These are phyloP conservation scores for Echiichthys vipera DNA, from an alignment of 2,797 vertebrate genomes.

Conservation along the genomic window DNA sequence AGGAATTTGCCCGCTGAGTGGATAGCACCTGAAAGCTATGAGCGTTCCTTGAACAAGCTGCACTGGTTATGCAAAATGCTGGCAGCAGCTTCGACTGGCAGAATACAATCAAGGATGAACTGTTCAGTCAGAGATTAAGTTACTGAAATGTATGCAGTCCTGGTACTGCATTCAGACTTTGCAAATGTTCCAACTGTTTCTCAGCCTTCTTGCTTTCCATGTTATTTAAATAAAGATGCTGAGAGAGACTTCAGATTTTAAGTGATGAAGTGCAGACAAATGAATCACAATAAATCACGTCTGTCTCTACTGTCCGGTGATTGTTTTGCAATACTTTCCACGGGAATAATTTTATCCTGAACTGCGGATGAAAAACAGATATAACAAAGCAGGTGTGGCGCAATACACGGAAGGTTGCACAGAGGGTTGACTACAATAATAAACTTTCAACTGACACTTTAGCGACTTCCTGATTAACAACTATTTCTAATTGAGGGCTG, in stretches of 20 bases:
- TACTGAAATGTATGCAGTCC: slow-evolving; percentile 18
- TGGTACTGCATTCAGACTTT: slow-evolving; percentile 1
- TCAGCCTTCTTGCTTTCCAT: not conserved
- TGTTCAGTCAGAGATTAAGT: slow-evolving; percentile 24
- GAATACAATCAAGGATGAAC: slow-evolving; percentile 36
- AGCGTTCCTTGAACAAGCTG: slow-evolving; percentile 53
- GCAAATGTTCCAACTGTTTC: not conserved
- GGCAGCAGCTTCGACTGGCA: slow-evolving; percentile 47
- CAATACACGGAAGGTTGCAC: not conserved
- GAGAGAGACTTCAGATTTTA: not conserved
- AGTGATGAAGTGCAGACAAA: slow-evolving; percentile 2
- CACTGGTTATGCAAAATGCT: slow-evolving; percentile 62
- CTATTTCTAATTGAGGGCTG: slow-evolving; percentile 4
- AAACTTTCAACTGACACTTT: not conserved
- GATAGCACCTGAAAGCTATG: slow-evolving; percentile 61
- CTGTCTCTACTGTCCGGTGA: not conserved
- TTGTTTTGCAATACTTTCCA: not conserved
- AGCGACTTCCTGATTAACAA: slow-evolving; percentile 13
- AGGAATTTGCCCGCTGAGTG: slow-evolving; percentile 59
- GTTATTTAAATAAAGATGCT: not conserved
- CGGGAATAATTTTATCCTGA: not conserved
- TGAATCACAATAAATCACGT: not conserved
- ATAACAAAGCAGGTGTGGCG: not conserved
- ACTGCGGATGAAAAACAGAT: not conserved
- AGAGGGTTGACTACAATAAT: slow-evolving; percentile 7